Base-by-base conservation (phyloP, 92 coral and sea anemone genomes). In the Nematostella vectensis region DNA sequence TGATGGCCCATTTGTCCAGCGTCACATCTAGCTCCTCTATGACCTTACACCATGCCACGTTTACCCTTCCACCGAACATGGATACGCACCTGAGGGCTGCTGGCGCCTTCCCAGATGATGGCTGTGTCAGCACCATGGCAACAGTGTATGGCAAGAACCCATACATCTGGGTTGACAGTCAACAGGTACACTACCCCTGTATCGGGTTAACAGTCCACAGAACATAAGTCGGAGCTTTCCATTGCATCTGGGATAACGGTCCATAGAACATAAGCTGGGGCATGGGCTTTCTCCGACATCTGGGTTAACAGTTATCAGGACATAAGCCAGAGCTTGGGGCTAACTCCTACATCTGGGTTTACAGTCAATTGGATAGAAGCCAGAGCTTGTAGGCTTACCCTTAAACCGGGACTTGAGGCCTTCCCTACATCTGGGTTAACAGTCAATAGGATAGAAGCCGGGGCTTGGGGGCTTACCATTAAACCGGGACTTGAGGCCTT, bases 91-190 rank as follows among this genome's bases (percentile, higher is more conserved):
- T 79, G 11, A 19, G 29, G 44, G 13, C 29, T 17, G 8, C 23
- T 21, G 50, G 21, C 4, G 38, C 83, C 22, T 54, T 13, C 45
- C 58, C 55, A 19, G 31, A 48, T 9, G 28, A 48, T 31, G 72
- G 63, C 36, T 79, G 94, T 51, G 48, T 54, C 50, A 83, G 77
- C 45, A 48, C 87, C 10, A 51, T 80, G 55, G 50, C 78, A 62
- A 47, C 70, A 1, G 79, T 84, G 16, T 84, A 73, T 37, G 74
- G 74, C 10, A 55, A 59, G 15, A 84, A 73, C 57, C 94, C 94
- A 2, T 83, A 68, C 71, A 27, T 55, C 48, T 58, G 75, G 61
- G 61, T 4, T 18, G 26, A 30, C 1, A 30, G 33, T 38, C 40
- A 33, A 15, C 8, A 6, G 15, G 40, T 6, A 15, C 15, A 15